Base-by-base conservation (phyloP, 2,113 vertebrate species). In the Chionodraco myersi region DNA sequence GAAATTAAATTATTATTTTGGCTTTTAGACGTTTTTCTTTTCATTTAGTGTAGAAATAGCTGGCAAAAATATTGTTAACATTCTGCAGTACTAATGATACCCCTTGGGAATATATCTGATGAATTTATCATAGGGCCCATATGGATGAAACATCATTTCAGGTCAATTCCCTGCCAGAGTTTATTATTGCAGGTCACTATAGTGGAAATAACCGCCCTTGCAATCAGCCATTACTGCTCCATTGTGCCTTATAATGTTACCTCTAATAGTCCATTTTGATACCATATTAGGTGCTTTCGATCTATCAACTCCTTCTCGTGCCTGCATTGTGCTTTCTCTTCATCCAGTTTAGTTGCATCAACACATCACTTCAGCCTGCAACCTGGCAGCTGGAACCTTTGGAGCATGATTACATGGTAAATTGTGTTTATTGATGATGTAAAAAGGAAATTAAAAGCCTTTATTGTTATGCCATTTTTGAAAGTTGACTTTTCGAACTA, bases 91-190 rank as follows among this genome's bases (percentile, higher is more conserved):
- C 66, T 80, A 61, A 81, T 80, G 60, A 69, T 52, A 69, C 63
- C 85, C 67, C 11, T 21, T n/a, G 73, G 67, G 77, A 79, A 77
- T 47, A 60, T 59, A 36, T 65, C 57, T 80, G 72, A 87, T 84
- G 79, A 64, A 73, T 86, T 78, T 63, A 88, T 73, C 82, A 82
- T 51, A 3, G 21, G 26, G 0, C 16, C 66, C 84, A 86, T 75
- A 84, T 85, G 86, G 70, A 89, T 68, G 72, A 74, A 74, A 41
- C 80, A 83, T 86, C 45, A 73, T 72, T 72, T 74, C 67, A 70
- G 69, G 58, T 79, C 73, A 73, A 14, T 77, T 84, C 45, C 45
- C 41, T 51, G 26, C 75, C 53, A 62, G 49, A 10, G 69, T 84
- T 82, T 78, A 83, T 87, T 88, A 83, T 80, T 79, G 63, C 51